These are phyloP conservation scores for Motacilla alba DNA, from an alignment of 2,113 vertebrate species.

Conservation along the genomic window DNA sequence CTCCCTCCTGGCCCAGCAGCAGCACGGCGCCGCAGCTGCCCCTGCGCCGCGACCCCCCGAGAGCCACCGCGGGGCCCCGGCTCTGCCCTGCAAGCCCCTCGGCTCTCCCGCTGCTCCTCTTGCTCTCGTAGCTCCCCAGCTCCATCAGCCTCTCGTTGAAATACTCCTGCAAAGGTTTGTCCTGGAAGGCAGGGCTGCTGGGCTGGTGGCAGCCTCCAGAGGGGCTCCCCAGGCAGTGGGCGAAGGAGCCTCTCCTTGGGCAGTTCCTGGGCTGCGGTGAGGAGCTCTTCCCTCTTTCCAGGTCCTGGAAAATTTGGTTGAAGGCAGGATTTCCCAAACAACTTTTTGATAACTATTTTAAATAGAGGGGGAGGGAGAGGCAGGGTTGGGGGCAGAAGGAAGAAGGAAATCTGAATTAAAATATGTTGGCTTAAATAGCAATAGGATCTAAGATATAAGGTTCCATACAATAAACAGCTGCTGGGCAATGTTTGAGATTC, in stretches of 20 bases:
- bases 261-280: neutral
- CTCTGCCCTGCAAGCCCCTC: neutral
- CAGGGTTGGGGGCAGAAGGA: neutral
- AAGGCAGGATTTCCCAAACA: neutral
- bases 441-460: neutral
- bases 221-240: neutral
- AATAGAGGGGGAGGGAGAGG: neutral
- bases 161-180: slow-evolving; percentile 41
- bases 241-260: neutral
- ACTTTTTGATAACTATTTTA: slow-evolving; percentile 12
- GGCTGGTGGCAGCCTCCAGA: neutral
- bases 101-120: neutral
- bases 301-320: neutral
- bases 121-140: neutral
- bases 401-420: neutral
- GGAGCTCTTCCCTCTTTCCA: neutral
- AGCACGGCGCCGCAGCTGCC: neutral
- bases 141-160: slow-evolving; percentile 20
- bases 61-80: neutral
- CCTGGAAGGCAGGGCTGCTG: neutral
- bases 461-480: neutral
- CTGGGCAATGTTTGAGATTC: neutral
- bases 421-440: neutral
- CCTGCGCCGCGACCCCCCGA: neutral
- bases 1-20: fast-evolving